phyloP scores from a whole-genome alignment of 2,888 invertebrate species.

The Sicus ferrugineus region DNA sequence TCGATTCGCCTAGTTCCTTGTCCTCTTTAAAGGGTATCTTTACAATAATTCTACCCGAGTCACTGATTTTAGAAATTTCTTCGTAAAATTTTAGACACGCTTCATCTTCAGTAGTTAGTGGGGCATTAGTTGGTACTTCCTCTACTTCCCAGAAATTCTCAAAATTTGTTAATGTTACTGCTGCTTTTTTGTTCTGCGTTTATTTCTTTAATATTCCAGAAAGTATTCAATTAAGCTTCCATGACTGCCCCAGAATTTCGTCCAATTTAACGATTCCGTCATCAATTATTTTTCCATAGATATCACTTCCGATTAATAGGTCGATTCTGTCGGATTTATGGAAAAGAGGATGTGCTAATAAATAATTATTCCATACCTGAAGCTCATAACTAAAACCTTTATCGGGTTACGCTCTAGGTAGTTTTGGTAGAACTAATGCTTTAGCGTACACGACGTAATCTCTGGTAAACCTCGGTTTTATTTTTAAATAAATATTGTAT shows the following conservation, averaged over 20 bases:
- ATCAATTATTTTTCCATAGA: slow-evolving; percentile 13
- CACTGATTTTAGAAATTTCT: not conserved
- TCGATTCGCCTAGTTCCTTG: slow-evolving; percentile 19
- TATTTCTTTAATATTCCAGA: slow-evolving; percentile 4
- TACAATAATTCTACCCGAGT: not conserved
- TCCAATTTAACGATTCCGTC: not conserved
- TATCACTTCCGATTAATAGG: slow-evolving; percentile 13
- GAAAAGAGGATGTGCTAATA: slow-evolving; percentile 7
- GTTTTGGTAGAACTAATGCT: too few species aligned
- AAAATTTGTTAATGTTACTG: slow-evolving; percentile 3
- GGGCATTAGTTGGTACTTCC: not conserved
- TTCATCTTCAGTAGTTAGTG: slow-evolving; percentile 6
- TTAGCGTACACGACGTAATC: not conserved
- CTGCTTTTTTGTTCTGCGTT: slow-evolving; percentile 4
- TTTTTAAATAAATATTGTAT: slow-evolving; percentile 23
- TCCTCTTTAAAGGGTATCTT: slow-evolving; percentile 3
- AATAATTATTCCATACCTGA: slow-evolving; percentile 6
- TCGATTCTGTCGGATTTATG: slow-evolving; percentile 14
- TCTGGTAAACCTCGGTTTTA: slow-evolving; percentile 27
- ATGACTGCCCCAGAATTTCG: slow-evolving; percentile 1
- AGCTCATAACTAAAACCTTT: not conserved
- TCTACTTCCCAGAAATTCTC: not conserved
- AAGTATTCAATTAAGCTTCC: not conserved
- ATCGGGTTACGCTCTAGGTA: too few species aligned
- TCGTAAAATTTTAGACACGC: slow-evolving; percentile 1